Evolutionary conservation across 2,888 invertebrate genomes (phyloP).

Genomic region (Phortica okadai): DNA sequence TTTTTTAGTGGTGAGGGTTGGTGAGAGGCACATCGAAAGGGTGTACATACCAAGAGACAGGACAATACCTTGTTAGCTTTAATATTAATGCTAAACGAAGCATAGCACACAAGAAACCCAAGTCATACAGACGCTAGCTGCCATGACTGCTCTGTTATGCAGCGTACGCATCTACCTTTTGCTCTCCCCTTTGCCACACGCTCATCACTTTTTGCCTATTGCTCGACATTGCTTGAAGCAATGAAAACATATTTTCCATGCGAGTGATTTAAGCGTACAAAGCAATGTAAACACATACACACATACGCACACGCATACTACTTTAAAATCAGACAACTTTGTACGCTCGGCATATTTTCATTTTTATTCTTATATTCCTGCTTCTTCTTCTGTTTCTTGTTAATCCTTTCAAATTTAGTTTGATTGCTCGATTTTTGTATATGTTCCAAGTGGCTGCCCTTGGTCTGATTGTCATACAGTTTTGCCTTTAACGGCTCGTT

Average conservation of each 20-base stretch:
- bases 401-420: slow-evolving; percentile 21
- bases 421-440: slow-evolving; percentile 18
- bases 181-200: not conserved
- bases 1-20: not conserved
- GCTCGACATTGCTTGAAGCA: not conserved
- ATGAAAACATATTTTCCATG: slow-evolving; percentile 25
- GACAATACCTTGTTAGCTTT: not conserved
- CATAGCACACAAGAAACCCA: slow-evolving; percentile 3
- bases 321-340: not conserved
- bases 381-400: not conserved
- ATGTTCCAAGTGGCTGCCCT: not conserved
- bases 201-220: not conserved
- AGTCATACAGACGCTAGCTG: not conserved
- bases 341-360: slow-evolving; percentile 1
- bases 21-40: not conserved
- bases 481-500: not conserved
- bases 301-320: not conserved
- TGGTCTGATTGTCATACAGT: not conserved
- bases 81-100: slow-evolving; percentile 19
- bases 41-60: slow-evolving; percentile 2
- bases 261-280: not conserved
- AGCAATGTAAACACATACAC: not conserved
- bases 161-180: not conserved
- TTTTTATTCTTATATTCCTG: not conserved
- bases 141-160: not conserved